Evolutionary conservation across 2,888 invertebrate species (phyloP).

Genomic region (Eristalis intricaria): DNA sequence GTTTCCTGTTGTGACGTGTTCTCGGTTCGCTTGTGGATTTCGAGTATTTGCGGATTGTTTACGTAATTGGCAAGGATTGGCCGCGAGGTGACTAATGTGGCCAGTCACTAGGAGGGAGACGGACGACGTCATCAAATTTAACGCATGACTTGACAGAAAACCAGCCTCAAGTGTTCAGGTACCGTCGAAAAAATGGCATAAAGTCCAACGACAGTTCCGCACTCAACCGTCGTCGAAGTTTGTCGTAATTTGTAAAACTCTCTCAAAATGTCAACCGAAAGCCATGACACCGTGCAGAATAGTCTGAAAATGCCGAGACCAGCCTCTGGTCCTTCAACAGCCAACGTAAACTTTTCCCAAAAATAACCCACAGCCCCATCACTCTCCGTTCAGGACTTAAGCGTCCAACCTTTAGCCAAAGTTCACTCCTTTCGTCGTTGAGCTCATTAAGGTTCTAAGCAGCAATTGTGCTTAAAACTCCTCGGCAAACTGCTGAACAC

Average conservation of each 20-base stretch:
- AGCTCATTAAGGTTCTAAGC: constrained; percentile 62
- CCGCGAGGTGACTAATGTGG: no score
- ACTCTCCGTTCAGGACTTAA: neutral
- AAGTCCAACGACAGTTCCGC: no score
- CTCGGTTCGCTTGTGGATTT: neutral
- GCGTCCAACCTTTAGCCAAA: constrained; percentile 6
- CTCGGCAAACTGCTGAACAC: constrained; percentile 51
- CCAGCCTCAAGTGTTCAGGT: no score
- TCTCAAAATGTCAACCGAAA: neutral
- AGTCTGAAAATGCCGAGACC: neutral
- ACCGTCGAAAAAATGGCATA: no score
- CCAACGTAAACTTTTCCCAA: constrained; percentile 18
- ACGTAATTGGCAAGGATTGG: neutral
- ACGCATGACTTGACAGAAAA: no score
- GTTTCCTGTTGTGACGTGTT: neutral
- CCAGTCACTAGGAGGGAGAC: no score
- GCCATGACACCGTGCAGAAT: neutral
- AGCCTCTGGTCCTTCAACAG: constrained; percentile 20
- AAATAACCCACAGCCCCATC: neutral
- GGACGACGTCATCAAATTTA: no score
- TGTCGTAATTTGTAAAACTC: no score
- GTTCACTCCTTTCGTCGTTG: constrained; percentile 14
- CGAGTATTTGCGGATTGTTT: neutral
- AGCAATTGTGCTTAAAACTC: constrained; percentile 62
- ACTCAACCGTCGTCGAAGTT: no score